These are phyloP conservation scores for Odobenus rosmarus DNA, from an alignment of 2,113 vertebrate species.

Conservation along the genomic window DNA sequence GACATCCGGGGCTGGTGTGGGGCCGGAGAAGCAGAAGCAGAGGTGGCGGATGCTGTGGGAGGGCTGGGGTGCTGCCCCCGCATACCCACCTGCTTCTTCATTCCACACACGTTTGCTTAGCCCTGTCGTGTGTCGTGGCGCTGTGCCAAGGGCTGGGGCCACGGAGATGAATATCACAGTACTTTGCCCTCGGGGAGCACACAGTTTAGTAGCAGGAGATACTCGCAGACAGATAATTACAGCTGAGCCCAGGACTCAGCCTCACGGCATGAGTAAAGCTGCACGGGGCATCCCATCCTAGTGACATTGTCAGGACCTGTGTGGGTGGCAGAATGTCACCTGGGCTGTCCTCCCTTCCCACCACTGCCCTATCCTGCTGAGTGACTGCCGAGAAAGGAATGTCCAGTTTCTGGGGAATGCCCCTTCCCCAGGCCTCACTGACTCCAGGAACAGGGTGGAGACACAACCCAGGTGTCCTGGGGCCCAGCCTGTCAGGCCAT, in stretches of 20 bases:
- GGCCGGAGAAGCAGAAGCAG: not conserved
- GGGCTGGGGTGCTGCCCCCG: not conserved
- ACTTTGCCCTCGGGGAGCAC: not conserved
- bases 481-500: not conserved
- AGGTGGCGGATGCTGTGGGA: not conserved
- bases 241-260: not conserved
- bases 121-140: fast-evolving
- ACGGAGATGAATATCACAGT: not conserved
- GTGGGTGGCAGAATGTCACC: not conserved
- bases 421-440: not conserved
- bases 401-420: not conserved
- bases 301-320: not conserved
- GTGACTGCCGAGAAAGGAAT: slow-evolving; percentile 8
- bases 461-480: not conserved
- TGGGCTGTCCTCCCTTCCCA: not conserved
- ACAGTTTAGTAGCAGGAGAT: not conserved
- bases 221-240: not conserved
- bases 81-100: not conserved
- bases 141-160: not conserved
- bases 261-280: not conserved
- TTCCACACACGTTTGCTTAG: not conserved
- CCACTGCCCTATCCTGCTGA: not conserved
- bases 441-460: not conserved
- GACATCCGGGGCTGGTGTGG: not conserved
- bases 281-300: not conserved